phyloP scores from a whole-genome alignment of 2,888 invertebrate genomes.

The Prosapia bicincta region DNA sequence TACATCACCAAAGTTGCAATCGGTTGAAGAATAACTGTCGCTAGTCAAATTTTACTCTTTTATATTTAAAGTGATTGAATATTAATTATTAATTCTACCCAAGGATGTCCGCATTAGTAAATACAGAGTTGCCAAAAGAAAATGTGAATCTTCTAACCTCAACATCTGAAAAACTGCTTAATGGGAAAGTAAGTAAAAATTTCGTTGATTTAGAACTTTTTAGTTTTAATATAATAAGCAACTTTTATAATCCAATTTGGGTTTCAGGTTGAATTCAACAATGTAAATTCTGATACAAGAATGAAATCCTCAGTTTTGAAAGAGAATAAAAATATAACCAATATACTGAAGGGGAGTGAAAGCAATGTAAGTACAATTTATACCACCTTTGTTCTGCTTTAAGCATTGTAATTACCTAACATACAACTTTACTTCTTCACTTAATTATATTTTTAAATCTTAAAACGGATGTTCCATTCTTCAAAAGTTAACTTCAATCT shows the following conservation, averaged over 20 bases:
- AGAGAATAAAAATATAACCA: constrained; percentile 22
- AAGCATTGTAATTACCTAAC: too few relatives aligned
- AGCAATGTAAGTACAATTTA: constrained; percentile 16
- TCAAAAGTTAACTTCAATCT: too few relatives aligned
- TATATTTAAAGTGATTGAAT: too few relatives aligned
- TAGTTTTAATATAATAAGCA: too few relatives aligned
- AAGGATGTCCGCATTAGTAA: too few relatives aligned
- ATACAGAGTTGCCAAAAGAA: neutral
- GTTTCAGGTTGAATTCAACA: neutral
- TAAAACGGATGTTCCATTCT: too few relatives aligned
- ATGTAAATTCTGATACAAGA: neutral
- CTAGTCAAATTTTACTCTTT: too few relatives aligned
- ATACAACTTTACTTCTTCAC: too few relatives aligned
- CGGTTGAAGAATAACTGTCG: neutral
- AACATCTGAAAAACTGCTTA: neutral
- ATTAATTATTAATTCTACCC: too few relatives aligned
- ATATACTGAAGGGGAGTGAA: constrained; percentile 12
- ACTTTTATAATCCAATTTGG: too few relatives aligned
- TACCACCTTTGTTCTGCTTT: too few relatives aligned
- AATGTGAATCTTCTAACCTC: neutral
- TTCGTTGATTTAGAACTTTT: neutral
- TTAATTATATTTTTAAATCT: too few relatives aligned
- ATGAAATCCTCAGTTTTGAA: neutral
- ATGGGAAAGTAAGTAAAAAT: neutral
- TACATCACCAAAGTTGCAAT: neutral